These are phyloP conservation scores for Pseudomyrmex dendroicus DNA, from an alignment of 1,140 invertebrate species.

Conservation along the genomic window DNA sequence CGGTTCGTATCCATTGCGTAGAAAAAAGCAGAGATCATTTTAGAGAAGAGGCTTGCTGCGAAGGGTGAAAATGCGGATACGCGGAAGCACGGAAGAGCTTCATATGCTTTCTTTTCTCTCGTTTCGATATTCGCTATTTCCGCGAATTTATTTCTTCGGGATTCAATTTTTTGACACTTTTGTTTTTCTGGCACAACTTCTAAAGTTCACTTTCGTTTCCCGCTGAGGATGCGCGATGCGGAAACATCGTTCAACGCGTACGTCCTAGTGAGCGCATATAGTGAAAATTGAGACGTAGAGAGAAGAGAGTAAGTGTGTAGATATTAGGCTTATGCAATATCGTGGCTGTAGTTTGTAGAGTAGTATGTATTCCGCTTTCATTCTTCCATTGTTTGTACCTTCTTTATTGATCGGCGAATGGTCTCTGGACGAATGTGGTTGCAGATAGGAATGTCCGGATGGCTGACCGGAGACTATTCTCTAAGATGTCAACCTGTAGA, in stretches of 20 bases:
- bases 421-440: conserved; percentile 87
- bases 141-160: too few species aligned
- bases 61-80: background rate
- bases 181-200: too few species aligned
- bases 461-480: conserved; percentile 96
- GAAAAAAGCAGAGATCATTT: background rate
- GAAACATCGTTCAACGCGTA: too few species aligned
- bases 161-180: too few species aligned
- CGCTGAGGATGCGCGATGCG: too few species aligned
- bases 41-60: conserved; percentile 12
- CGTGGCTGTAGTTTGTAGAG: too few species aligned
- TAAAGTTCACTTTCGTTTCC: too few species aligned
- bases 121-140: conserved; percentile 2
- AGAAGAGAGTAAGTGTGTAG: background rate
- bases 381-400: conserved; percentile 27
- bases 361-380: background rate
- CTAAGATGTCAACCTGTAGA: conserved; percentile 97
- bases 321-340: conserved; percentile 31
- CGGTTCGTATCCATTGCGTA: conserved; percentile 4
- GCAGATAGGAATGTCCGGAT: conserved; percentile 93
- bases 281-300: background rate
- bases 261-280: background rate
- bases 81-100: conserved; percentile 8
- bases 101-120: conserved; percentile 17
- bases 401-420: conserved; percentile 78